These are phyloP conservation scores for Tupaia chinensis DNA, from an alignment of 2,113 vertebrate genomes.

Conservation along the genomic window DNA sequence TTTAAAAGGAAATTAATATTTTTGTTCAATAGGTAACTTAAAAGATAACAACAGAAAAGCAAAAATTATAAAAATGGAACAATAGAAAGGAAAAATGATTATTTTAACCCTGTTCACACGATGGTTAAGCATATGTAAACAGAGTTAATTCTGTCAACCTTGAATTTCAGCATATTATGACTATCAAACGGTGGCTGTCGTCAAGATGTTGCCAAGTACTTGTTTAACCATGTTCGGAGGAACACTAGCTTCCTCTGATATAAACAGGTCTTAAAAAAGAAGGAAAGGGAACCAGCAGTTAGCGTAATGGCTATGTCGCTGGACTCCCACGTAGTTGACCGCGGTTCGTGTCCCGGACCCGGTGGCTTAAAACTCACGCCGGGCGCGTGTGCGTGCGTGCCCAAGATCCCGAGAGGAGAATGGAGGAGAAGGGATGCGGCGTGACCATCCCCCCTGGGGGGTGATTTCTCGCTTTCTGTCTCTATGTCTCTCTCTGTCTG, in stretches of 20 bases:
- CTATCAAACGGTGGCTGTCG: background rate
- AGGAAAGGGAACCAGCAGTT: background rate
- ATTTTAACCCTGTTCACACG: background rate
- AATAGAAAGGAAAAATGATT: background rate
- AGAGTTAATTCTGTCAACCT: background rate
- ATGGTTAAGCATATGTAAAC: background rate
- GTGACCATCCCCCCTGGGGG: no score
- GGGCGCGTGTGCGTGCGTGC: no score
- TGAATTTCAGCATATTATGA: background rate
- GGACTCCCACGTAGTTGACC: no score
- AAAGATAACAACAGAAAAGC: slow-evolving; percentile 49
- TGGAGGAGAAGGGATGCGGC: no score
- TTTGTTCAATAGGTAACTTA: slow-evolving; percentile 48
- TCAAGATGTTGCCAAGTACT: background rate
- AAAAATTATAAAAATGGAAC: background rate
- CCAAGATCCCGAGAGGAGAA: no score
- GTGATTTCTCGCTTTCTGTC: no score
- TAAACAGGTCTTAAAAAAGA: background rate
- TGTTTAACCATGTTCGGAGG: background rate
- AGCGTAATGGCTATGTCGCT: no score
- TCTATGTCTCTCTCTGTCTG: no score
- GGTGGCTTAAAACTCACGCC: no score
- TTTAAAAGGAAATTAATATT: slow-evolving; percentile 67
- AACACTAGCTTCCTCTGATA: background rate
- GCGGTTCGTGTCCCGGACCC: no score